These are phyloP conservation scores for Caenorhabditis uteleia DNA, from an alignment of 2,888 invertebrate species.

Conservation along the genomic window DNA sequence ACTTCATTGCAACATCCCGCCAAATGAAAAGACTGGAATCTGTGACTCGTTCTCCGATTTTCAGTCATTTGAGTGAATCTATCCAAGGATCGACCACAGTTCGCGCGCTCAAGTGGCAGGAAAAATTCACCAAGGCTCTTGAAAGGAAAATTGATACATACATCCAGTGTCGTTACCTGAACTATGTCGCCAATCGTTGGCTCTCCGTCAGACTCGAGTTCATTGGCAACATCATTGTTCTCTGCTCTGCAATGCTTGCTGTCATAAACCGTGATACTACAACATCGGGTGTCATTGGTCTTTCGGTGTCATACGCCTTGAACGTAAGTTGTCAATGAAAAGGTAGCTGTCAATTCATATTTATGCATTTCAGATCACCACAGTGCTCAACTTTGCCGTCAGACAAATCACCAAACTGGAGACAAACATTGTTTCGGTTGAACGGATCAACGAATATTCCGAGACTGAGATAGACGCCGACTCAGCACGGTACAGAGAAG, in stretches of 20 bases:
- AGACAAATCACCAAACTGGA: conserved; percentile 95
- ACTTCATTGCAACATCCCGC: conserved; percentile 91
- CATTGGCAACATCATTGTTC: conserved; percentile 92
- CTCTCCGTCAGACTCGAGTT: conserved; percentile 91
- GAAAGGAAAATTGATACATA: conserved; percentile 68
- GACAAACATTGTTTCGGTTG: conserved; percentile 95
- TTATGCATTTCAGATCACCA: conserved; percentile 79
- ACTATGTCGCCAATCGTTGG: conserved; percentile 76
- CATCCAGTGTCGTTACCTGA: conserved; percentile 67
- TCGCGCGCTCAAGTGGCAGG: conserved; percentile 63
- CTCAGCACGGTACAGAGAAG: conserved; percentile 81
- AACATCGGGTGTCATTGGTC: conserved; percentile 73
- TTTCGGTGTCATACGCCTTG: conserved; percentile 73
- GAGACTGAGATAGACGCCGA: conserved; percentile 62
- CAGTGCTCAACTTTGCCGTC: conserved; percentile 93
- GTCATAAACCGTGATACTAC: conserved; percentile 76
- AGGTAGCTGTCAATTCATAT: not conserved
- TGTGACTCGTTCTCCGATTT: conserved; percentile 69
- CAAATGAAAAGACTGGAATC: conserved; percentile 74
- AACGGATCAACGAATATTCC: conserved; percentile 75
- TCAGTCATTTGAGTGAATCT: conserved; percentile 68
- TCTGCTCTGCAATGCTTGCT: conserved; percentile 91
- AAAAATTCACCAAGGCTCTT: conserved; percentile 61
- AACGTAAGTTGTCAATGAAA: conserved; percentile 47
- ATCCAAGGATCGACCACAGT: conserved; percentile 66